Evolutionary conservation across 2,888 invertebrate species (phyloP), one percentile per base, ranked within the genome.

Genomic region (Sesia apiformis): DNA sequence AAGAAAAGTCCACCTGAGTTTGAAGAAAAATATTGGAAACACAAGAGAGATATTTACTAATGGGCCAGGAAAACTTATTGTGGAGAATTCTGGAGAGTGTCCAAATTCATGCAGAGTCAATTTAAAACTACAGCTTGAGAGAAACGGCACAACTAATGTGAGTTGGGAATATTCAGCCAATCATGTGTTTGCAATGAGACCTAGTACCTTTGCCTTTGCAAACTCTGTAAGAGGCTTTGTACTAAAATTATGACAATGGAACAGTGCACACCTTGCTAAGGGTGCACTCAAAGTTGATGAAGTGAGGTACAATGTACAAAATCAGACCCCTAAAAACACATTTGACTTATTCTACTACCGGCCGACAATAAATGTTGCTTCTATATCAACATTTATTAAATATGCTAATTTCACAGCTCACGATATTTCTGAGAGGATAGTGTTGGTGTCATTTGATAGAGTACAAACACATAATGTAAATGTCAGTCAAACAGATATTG

Each of bases 161-260:
- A 88, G 92, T 55, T 93, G 93, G 89, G 91, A 92, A 58, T 93
- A 93, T 60, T 87, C 91, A 23, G 92, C 91, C 3, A 84, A 86
- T 39, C 92, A 92, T 66, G 92, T 94, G 52, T 94, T 92, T 69
- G 93, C 94, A 3, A 94, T 95, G 91, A 91, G 91, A 54, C 95
- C 95, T 0, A 93, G 93, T 39, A 90, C 93, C 4, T 92, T 95
- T 81, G 90, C 90, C 3, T 92, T 93, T 63, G 85, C 90, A 60
- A 90, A 91, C 59, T 84, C 90, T 52, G 91, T 94, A 59, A 90
- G 92, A 53, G 95, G 96, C 0, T 96, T 95, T 78, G 93, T 94
- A 23, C 81, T 96, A 64, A 96, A 96, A 86, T 93, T 95, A 78
- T 96, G 96, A 95, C 93, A 94, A 69, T 96, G 94, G 94, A 91